These are phyloP conservation scores for Pollicipes pollicipes DNA, from an alignment of 1,140 invertebrate species.

Conservation along the genomic window DNA sequence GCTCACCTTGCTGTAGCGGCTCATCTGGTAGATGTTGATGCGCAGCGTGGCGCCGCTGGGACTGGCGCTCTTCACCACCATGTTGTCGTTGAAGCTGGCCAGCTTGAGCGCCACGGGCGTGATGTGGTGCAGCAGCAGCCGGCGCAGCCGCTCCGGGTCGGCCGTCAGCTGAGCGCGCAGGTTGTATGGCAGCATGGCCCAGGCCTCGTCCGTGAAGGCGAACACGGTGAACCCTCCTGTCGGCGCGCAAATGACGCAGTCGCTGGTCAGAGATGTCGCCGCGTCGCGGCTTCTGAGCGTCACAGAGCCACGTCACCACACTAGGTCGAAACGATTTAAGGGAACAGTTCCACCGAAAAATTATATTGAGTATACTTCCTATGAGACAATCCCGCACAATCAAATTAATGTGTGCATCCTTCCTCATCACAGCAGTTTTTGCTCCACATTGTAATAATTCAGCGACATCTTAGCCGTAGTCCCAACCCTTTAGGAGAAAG, in stretches of 20 bases:
- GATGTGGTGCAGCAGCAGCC: constrained; percentile 39
- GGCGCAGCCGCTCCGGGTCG: constrained; percentile 29
- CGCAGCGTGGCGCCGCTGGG: constrained; percentile 29
- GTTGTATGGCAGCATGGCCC: constrained; percentile 23
- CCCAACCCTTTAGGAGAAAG: too few relatives aligned
- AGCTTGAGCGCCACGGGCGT: constrained; percentile 31
- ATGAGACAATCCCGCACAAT: too few relatives aligned
- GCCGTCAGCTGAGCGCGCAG: constrained; percentile 18
- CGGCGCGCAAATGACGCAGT: too few relatives aligned
- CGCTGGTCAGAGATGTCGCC: not conserved
- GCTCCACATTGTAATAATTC: too few relatives aligned
- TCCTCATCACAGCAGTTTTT: too few relatives aligned
- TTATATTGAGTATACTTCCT: too few relatives aligned
- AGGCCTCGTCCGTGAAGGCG: constrained; percentile 29
- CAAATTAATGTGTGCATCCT: too few relatives aligned
- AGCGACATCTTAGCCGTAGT: too few relatives aligned
- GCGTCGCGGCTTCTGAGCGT: too few relatives aligned
- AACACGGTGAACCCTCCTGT: constrained; percentile 27
- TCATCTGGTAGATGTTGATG: constrained; percentile 34
- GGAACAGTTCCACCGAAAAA: too few relatives aligned
- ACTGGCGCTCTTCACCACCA: constrained; percentile 26
- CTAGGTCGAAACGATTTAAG: not conserved
- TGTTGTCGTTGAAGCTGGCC: constrained; percentile 33
- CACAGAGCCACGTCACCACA: not conserved
- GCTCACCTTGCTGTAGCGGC: not conserved